A percentile compares a stretch with the other conserved stretches of the same genome.
Conservation (phyloP, 1,140 invertebrate species). For the Rhagoletis pomonella region DNA sequence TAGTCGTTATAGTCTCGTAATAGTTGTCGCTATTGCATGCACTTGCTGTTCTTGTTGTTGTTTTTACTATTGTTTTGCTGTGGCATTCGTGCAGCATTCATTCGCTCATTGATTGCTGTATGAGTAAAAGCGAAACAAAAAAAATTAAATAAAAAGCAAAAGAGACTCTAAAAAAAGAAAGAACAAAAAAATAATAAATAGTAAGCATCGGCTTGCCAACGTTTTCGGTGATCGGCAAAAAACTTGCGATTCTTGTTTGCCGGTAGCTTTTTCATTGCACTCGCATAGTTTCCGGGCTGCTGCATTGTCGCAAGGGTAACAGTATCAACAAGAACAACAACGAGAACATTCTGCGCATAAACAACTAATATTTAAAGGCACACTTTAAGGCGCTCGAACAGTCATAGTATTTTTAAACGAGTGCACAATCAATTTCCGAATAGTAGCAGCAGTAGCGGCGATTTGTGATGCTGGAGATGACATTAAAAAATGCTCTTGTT, state of each 20-base stretch:
- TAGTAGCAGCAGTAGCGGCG: background rate
- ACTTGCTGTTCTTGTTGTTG: conserved; percentile 50
- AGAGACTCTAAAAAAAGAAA: too few species aligned
- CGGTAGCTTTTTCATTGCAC: conserved; percentile 20
- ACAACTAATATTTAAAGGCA: background rate
- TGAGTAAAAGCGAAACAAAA: background rate
- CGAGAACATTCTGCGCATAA: background rate
- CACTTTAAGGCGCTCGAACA: background rate
- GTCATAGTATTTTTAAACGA: background rate
- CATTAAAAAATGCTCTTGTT: background rate
- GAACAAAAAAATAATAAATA: background rate
- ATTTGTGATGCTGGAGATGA: background rate
- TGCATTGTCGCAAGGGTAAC: background rate
- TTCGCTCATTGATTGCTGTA: conserved; percentile 3
- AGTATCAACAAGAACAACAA: background rate
- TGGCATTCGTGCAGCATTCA: conserved; percentile 19
- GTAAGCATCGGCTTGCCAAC: background rate
- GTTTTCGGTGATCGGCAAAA: too few species aligned
- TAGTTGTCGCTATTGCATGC: conserved; percentile 48
- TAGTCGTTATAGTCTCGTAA: background rate
- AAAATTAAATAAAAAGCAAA: background rate
- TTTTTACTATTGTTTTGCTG: conserved; percentile 20
- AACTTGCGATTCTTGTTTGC: too few species aligned
- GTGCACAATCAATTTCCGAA: background rate
- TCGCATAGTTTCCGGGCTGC: background rate